Percentiles rank a stretch among this genome's conserved stretches.
These are phyloP conservation scores for Pterostichus madidus DNA, from an alignment of 2,888 invertebrate species.

Conservation along the genomic window DNA sequence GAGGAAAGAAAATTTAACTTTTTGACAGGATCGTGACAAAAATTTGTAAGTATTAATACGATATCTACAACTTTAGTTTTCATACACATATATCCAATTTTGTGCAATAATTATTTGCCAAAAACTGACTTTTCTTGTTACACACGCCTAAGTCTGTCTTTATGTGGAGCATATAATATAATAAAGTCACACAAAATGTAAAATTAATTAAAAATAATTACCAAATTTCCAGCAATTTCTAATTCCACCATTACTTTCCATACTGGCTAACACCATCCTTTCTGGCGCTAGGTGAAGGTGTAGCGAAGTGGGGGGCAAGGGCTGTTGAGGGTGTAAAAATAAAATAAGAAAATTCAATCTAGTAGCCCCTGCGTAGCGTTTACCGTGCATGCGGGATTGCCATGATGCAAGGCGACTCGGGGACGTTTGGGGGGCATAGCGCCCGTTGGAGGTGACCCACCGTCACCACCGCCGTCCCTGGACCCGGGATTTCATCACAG, in stretches of 20 bases:
- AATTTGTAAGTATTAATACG: no score
- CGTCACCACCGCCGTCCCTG: not conserved
- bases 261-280: slow-evolving; percentile 69
- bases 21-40: no score
- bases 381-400: slow-evolving; percentile 73
- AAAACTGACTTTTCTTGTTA: no score
- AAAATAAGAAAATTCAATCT: slow-evolving; percentile 77
- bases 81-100: no score
- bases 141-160: no score
- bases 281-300: slow-evolving; percentile 72
- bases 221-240: not conserved
- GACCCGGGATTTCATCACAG: slow-evolving; percentile 31
- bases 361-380: slow-evolving; percentile 76
- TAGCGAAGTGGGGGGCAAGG: slow-evolving; percentile 70
- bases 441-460: slow-evolving; percentile 44
- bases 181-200: no score
- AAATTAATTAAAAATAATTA: no score
- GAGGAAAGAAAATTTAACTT: no score
- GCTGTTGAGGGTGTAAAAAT: slow-evolving; percentile 75
- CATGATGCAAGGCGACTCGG: slow-evolving; percentile 62
- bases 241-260: slow-evolving; percentile 40
- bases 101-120: no score
- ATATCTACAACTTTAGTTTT: no score
- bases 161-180: no score
- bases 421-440: slow-evolving; percentile 25